These are phyloP conservation scores for Origma solitaria DNA, from an alignment of 2,113 vertebrate species.

Conservation along the genomic window DNA sequence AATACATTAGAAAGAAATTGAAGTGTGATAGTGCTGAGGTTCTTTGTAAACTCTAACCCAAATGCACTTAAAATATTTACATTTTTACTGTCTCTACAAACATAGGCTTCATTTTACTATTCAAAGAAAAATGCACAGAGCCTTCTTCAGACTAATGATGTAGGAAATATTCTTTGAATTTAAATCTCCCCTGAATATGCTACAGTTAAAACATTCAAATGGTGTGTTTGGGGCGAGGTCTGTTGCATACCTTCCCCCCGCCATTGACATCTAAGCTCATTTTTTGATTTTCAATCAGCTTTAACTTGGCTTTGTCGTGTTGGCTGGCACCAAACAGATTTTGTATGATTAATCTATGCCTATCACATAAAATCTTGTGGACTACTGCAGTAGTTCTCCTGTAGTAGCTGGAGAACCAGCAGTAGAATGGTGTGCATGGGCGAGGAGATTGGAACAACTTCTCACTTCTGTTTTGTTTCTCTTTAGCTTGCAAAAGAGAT, in stretches of 20 bases:
- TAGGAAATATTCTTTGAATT: background rate
- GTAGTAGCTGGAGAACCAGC: too few relatives aligned
- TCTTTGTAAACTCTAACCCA: background rate
- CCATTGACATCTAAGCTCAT: background rate
- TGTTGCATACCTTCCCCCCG: fast-evolving
- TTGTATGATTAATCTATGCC: background rate
- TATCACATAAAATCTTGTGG: background rate
- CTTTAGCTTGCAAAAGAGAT: conserved; percentile 82
- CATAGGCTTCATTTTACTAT: background rate
- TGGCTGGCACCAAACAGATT: background rate
- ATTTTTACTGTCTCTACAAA: background rate
- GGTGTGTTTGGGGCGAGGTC: background rate
- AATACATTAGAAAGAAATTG: background rate
- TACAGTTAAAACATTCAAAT: background rate
- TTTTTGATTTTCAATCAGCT: background rate
- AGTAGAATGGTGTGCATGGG: background rate
- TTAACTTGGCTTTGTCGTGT: background rate
- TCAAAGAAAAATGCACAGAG: background rate
- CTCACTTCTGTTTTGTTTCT: background rate
- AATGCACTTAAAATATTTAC: background rate
- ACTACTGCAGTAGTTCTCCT: background rate
- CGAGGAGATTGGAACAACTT: background rate
- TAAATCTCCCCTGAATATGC: background rate
- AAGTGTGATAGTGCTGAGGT: background rate
- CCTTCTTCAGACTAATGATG: background rate